Evolutionary conservation across 1,140 invertebrate genomes (phyloP).

Genomic region (Danaus plexippus): DNA sequence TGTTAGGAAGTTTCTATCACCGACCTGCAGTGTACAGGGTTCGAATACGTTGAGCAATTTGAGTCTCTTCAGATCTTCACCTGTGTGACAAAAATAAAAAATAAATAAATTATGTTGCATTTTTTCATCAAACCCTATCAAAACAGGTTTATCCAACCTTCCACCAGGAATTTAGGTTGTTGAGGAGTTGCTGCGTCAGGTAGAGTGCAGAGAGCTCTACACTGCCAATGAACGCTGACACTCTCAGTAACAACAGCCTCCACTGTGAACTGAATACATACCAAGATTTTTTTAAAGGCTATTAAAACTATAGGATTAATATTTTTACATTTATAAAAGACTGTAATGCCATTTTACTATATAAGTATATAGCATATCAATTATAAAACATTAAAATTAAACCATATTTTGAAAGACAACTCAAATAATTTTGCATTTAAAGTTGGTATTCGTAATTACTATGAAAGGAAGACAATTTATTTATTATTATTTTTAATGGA

Average conservation of each 20-base stretch:
- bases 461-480: too few species aligned
- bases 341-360: too few species aligned
- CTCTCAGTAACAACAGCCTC: slow-evolving; percentile 73
- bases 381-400: too few species aligned
- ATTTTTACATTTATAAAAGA: too few species aligned
- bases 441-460: too few species aligned
- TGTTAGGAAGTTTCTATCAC: slow-evolving; percentile 81
- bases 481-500: too few species aligned
- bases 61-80: slow-evolving; percentile 82
- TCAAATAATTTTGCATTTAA: too few species aligned
- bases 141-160: slow-evolving; percentile 40
- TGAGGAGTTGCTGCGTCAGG: slow-evolving; percentile 73
- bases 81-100: slow-evolving; percentile 37
- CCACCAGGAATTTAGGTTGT: slow-evolving; percentile 79
- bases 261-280: slow-evolving; percentile 71
- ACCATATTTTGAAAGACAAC: too few species aligned
- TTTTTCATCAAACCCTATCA: background rate
- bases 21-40: slow-evolving; percentile 90
- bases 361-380: too few species aligned
- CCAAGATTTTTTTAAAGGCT: too few species aligned
- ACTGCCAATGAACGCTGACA: slow-evolving; percentile 87
- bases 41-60: slow-evolving; percentile 89
- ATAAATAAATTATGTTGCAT: background rate
- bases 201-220: slow-evolving; percentile 79
- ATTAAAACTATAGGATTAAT: background rate